Percentiles rank a stretch among this genome's conserved stretches.
phyloP scores from a whole-genome alignment of 1,140 invertebrate species.

The Cyclina sinensis region DNA sequence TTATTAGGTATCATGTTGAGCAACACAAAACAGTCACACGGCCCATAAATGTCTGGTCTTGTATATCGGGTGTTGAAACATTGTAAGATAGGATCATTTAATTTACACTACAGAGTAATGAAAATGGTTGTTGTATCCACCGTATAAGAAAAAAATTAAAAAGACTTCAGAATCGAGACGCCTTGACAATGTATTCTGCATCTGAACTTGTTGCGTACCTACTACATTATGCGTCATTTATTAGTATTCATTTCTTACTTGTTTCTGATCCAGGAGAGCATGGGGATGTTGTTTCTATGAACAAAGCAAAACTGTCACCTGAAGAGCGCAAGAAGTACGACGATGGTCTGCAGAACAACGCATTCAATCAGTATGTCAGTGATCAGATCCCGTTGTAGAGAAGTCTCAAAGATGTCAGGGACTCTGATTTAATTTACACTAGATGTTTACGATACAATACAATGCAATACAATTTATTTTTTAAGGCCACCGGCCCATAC shows the following conservation, averaged over 20 bases:
- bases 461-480: too few relatives aligned
- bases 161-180: too few relatives aligned
- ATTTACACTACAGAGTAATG: not conserved
- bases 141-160: too few relatives aligned
- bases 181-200: too few relatives aligned
- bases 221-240: not conserved
- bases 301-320: conserved; percentile 92
- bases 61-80: not conserved
- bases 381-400: conserved; percentile 99
- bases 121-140: too few relatives aligned
- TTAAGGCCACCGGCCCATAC: too few relatives aligned
- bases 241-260: conserved; percentile 83
- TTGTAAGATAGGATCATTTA: not conserved
- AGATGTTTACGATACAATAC: too few relatives aligned
- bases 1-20: not conserved
- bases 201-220: too few relatives aligned
- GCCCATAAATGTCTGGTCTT: not conserved
- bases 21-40: not conserved
- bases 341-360: conserved; percentile 98
- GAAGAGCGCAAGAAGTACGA: conserved; percentile 96
- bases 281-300: conserved; percentile 94
- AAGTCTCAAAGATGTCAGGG: conserved; percentile 90
- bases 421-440: not conserved
- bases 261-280: conserved; percentile 92
- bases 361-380: conserved; percentile 99